A percentile compares a stretch with the other conserved stretches of the same genome.
Conservation (phyloP, 1,140 invertebrate genomes). For the Panonychus citri region DNA sequence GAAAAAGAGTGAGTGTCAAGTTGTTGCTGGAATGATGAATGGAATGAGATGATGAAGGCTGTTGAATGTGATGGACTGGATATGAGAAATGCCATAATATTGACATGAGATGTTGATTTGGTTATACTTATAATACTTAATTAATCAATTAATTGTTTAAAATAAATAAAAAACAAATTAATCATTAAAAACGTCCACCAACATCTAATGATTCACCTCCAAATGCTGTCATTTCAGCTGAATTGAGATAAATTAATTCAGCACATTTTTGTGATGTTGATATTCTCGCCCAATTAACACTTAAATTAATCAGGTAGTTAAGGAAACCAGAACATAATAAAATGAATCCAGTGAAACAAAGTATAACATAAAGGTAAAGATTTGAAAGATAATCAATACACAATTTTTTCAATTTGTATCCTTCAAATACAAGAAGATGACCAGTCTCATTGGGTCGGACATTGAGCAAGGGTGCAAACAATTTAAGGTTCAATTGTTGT, state of each 20-base stretch:
- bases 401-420: conserved; percentile 10
- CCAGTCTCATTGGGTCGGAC: conserved; percentile 9
- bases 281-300: conserved; percentile 6
- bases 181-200: neutral
- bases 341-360: conserved; percentile 1
- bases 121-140: too few species aligned
- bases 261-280: conserved; percentile 9
- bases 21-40: too few species aligned
- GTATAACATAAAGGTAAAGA: conserved; percentile 5
- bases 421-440: conserved; percentile 7
- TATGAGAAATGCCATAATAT: too few species aligned
- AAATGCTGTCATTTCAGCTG: conserved; percentile 6
- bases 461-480: conserved; percentile 7
- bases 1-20: too few species aligned
- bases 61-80: too few species aligned
- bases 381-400: conserved; percentile 10
- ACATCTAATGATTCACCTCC: neutral
- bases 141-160: too few species aligned
- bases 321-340: conserved; percentile 3
- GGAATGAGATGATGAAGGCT: too few species aligned
- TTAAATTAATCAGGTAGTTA: conserved; percentile 9
- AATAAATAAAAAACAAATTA: neutral
- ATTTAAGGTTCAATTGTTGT: conserved; percentile 7
- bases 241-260: conserved; percentile 9
- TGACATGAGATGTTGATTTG: too few species aligned